Conservation (phyloP, 2,888 invertebrate species). For the Andrena marginata region DNA sequence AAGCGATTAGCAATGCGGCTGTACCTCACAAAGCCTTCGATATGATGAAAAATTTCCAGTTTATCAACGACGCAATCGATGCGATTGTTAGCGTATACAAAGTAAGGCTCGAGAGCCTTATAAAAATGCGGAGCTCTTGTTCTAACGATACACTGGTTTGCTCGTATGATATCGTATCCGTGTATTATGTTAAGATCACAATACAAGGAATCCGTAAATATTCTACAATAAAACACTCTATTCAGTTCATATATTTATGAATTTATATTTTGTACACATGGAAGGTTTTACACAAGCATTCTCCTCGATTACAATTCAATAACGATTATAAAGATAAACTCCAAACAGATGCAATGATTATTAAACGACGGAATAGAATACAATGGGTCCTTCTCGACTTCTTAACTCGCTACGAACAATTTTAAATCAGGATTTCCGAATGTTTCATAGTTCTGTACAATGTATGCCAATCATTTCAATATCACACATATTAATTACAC, state of each 20-base stretch:
- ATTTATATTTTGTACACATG: slow-evolving; percentile 43
- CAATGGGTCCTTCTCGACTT: background rate
- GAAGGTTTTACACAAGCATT: slow-evolving; percentile 42
- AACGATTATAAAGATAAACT: slow-evolving; percentile 16
- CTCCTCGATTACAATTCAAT: slow-evolving; percentile 21
- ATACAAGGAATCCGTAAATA: slow-evolving; percentile 88
- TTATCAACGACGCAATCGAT: slow-evolving; percentile 86
- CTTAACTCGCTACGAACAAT: background rate
- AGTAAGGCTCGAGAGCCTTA: slow-evolving; percentile 86
- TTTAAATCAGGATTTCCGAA: slow-evolving; percentile 2
- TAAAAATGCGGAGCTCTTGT: slow-evolving; percentile 87
- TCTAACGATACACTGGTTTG: slow-evolving; percentile 88
- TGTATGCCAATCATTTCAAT: slow-evolving; percentile 11
- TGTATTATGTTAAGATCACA: slow-evolving; percentile 88
- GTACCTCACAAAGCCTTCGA: slow-evolving; percentile 84
- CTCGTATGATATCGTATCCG: slow-evolving; percentile 87
- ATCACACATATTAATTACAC: slow-evolving; percentile 27
- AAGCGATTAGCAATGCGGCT: slow-evolving; percentile 50
- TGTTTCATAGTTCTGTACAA: slow-evolving; percentile 30
- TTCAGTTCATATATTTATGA: slow-evolving; percentile 52
- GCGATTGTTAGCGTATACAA: slow-evolving; percentile 86
- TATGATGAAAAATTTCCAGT: slow-evolving; percentile 86
- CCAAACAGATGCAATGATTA: slow-evolving; percentile 34
- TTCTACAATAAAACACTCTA: slow-evolving; percentile 75
- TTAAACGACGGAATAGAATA: slow-evolving; percentile 10